Conservation (phyloP, 2,888 invertebrate genomes). For the Crematogaster levior region DNA sequence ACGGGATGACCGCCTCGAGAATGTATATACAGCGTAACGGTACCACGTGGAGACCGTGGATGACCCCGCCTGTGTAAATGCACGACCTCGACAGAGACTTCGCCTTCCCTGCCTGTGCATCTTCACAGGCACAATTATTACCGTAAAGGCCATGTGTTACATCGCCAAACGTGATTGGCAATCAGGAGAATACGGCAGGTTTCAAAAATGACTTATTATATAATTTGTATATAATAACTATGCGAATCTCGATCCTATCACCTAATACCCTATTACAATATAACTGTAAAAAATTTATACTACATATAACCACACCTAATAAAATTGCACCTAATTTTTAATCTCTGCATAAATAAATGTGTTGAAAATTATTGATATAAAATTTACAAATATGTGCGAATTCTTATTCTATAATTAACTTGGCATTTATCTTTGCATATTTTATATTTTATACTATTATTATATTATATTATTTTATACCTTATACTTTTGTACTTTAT, state of each 20-base stretch:
- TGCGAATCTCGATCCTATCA: not conserved
- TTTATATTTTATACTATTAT: not conserved
- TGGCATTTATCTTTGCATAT: not conserved
- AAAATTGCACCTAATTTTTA: no score
- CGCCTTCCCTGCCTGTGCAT: slow-evolving; percentile 30
- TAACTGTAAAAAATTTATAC: not conserved
- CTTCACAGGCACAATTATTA: slow-evolving; percentile 23
- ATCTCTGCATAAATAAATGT: not conserved
- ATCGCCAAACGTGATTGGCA: slow-evolving; percentile 9
- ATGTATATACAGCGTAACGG: slow-evolving; percentile 81
- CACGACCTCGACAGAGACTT: slow-evolving; percentile 80
- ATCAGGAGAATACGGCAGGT: not conserved
- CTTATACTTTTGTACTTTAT: no score
- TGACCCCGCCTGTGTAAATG: slow-evolving; percentile 84
- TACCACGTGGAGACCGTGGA: slow-evolving; percentile 79
- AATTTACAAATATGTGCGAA: not conserved
- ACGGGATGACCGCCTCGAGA: slow-evolving; percentile 74
- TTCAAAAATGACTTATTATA: not conserved
- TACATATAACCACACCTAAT: no score
- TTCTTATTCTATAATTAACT: not conserved
- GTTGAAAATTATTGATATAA: not conserved
- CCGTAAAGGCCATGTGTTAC: not conserved
- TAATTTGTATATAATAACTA: slow-evolving; percentile 13
- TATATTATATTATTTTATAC: no score
- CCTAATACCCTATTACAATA: no score